Percentiles rank a stretch among this genome's conserved stretches.
Conservation (phyloP, 2,113 vertebrate species). For the Sylvietta virens region DNA sequence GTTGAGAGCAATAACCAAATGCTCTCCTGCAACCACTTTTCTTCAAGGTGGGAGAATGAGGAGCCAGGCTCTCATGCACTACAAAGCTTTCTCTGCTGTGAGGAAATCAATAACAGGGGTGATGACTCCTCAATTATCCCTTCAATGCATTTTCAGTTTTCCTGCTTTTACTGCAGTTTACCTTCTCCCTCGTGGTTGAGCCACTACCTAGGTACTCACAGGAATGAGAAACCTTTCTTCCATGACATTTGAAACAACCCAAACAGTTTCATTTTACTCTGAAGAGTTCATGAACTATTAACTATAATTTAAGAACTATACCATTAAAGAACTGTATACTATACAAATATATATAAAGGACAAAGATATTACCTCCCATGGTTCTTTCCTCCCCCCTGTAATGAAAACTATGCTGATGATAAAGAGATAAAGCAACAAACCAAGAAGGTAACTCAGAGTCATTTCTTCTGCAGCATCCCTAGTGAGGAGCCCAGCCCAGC, state of each 20-base stretch:
- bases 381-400: not conserved
- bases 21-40: not conserved
- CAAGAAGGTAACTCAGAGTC: fast-evolving
- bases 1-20: not conserved
- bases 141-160: not conserved
- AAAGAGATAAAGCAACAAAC: not conserved
- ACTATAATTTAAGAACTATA: not conserved
- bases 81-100: not conserved
- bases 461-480: not conserved
- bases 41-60: not conserved
- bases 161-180: not conserved
- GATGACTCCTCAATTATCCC: not conserved
- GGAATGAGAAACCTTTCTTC: not conserved
- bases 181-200: not conserved
- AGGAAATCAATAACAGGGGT: not conserved
- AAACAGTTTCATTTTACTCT: not conserved
- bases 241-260: not conserved
- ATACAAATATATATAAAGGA: not conserved
- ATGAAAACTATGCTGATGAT: not conserved
- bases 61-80: not conserved
- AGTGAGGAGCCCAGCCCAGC: not conserved
- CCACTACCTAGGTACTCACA: not conserved
- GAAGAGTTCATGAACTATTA: not conserved
- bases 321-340: not conserved
- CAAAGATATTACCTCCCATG: not conserved